Evolutionary conservation across 2,888 invertebrate genomes (phyloP).

Genomic region (Lithophane socia): DNA sequence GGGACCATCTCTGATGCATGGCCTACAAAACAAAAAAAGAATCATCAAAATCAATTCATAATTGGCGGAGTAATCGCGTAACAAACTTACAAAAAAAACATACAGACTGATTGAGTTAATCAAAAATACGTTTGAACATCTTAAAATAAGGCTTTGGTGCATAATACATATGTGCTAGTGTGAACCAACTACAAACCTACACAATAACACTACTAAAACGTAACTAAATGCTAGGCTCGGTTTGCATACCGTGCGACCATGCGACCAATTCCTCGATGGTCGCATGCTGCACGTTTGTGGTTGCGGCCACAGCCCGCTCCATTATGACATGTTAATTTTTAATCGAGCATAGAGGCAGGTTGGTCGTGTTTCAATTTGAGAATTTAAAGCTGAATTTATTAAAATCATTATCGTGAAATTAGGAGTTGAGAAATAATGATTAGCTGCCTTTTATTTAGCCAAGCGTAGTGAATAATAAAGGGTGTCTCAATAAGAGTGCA

Average conservation of each 20-base stretch:
- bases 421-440: too few species aligned
- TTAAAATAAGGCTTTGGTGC: neutral
- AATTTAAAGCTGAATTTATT: slow-evolving; percentile 1
- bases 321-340: slow-evolving; percentile 63
- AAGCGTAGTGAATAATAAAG: too few species aligned
- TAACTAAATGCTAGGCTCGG: slow-evolving; percentile 46
- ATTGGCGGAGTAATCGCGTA: too few species aligned
- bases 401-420: neutral
- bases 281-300: slow-evolving; percentile 42
- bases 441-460: too few species aligned
- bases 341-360: slow-evolving; percentile 26
- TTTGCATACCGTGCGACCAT: slow-evolving; percentile 11
- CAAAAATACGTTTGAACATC: too few species aligned
- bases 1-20: too few species aligned
- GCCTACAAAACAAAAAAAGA: too few species aligned
- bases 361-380: slow-evolving; percentile 10
- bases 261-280: slow-evolving; percentile 34
- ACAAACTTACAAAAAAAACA: too few species aligned
- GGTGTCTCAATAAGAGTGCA: too few species aligned
- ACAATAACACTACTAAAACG: slow-evolving; percentile 31
- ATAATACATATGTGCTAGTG: neutral
- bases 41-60: too few species aligned
- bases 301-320: slow-evolving; percentile 40
- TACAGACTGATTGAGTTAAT: too few species aligned
- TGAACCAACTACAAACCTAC: neutral